Base-by-base conservation (phyloP, 1,140 invertebrate genomes). In the Aphaenogaster rudis region DNA sequence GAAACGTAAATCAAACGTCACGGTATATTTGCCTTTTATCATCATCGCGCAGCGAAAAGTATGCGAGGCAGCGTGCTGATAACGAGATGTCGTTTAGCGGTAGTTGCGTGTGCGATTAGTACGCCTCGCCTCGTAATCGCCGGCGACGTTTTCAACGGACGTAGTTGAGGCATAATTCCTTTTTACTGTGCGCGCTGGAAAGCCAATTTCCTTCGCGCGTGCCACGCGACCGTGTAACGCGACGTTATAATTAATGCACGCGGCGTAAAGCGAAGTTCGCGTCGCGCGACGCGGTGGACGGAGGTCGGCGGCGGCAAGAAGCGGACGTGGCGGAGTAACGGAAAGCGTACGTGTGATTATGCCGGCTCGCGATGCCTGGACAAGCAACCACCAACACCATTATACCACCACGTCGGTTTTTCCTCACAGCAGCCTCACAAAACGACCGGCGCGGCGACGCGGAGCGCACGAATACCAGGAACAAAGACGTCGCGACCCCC, bases 401-500 rank as follows among this genome's bases (percentile, higher is more conserved):
- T 61, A 80, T 39, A 67, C 33, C 61, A 17, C 33, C 21, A 36
- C 42, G 71, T 39, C 67, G 54, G 52, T 74, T 84, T 84, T 84
- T 78, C 17, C 50, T 28, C 13, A 2, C 48, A 63, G 2, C 15
- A 63, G 2, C 15, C 13, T 28, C 54, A 52, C 88, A 64, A 36
- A 78, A 78, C 61, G 63, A 77, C 54, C 54, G 74, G 21, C 52
- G 54, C 63, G 59, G 61, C 45, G 57, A 74, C 79, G 87, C 77
- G 78, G 77, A 81, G 87, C 66, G 84, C 72, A 88, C 88, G 88
- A 93, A 91, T 79, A 91, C 64, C 82, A 54, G 17, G 85, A 90
- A 94, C 94, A 94, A 93, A 94, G 93, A 92, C 88, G 91, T 92
- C 87, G 88, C 91, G 90, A 92, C 66, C 86, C 88, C 91, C 79